Evolutionary conservation across 2,113 vertebrate species (phyloP).

Genomic region (Cnemophilus loriae): DNA sequence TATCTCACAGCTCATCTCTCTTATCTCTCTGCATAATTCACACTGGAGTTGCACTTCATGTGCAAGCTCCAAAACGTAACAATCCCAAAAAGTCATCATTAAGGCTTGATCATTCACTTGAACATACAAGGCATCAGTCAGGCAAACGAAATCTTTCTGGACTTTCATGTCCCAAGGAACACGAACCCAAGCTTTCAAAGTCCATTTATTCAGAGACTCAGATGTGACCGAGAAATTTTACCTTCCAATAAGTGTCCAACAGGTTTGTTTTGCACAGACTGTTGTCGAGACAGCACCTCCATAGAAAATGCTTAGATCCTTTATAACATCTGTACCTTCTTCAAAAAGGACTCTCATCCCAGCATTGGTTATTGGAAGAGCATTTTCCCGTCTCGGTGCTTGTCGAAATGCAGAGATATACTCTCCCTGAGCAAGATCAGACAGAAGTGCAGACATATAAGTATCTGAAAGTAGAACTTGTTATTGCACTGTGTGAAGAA

Average conservation of each 20-base stretch:
- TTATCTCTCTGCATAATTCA: not conserved
- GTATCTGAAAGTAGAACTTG: not conserved
- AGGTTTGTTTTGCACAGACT: conserved; percentile 65
- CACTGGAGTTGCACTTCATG: not conserved
- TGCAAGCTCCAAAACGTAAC: not conserved
- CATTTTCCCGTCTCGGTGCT: conserved; percentile 80
- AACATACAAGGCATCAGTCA: not conserved
- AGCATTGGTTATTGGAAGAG: conserved; percentile 77
- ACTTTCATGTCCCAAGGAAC: not conserved
- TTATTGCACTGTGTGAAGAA: not conserved
- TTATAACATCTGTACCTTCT: conserved; percentile 72
- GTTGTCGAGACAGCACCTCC: conserved; percentile 78
- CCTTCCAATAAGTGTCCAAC: conserved; percentile 70
- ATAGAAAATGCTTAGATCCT: conserved; percentile 80
- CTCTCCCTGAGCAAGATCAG: conserved; percentile 76
- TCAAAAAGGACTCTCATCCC: conserved; percentile 83
- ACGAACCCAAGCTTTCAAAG: not conserved
- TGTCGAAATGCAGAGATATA: conserved; percentile 83
- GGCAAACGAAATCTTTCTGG: not conserved
- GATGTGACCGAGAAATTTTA: conserved; percentile 9
- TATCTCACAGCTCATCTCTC: not conserved
- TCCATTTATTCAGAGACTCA: not conserved
- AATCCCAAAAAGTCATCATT: not conserved
- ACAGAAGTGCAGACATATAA: not conserved
- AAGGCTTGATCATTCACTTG: not conserved